These are phyloP conservation scores for Zeugodacus cucurbitae DNA, from an alignment of 1,140 invertebrate genomes.

Conservation along the genomic window DNA sequence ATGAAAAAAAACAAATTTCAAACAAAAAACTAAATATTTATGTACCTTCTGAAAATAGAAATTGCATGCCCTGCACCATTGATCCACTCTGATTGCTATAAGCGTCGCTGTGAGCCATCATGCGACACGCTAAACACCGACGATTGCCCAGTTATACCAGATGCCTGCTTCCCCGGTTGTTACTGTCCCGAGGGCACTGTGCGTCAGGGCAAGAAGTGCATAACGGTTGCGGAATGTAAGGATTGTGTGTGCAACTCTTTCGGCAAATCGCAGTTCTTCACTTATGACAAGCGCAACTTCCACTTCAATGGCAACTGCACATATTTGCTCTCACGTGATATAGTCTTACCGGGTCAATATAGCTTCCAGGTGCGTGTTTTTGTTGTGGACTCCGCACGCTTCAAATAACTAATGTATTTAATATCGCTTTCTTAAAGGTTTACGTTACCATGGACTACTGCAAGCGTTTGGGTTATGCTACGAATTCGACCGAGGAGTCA, in stretches of 20 bases:
- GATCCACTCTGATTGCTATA: slow-evolving; percentile 83
- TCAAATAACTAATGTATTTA: background rate
- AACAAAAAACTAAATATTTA: background rate
- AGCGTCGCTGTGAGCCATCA: slow-evolving; percentile 76
- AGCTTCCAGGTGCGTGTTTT: slow-evolving; percentile 71
- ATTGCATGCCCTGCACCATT: slow-evolving; percentile 76
- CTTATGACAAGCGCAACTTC: slow-evolving; percentile 79
- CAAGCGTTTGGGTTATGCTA: slow-evolving; percentile 52
- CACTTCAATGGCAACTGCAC: slow-evolving; percentile 83
- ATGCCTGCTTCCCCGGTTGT: slow-evolving; percentile 82
- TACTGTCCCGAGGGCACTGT: slow-evolving; percentile 84
- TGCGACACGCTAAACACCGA: slow-evolving; percentile 73
- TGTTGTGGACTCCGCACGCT: background rate
- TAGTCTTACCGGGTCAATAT: slow-evolving; percentile 68
- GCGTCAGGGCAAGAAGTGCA: slow-evolving; percentile 75
- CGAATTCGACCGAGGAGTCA: slow-evolving; percentile 49
- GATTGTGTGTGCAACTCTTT: slow-evolving; percentile 81
- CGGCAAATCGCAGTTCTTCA: slow-evolving; percentile 77
- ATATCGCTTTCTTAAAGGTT: slow-evolving; percentile 41
- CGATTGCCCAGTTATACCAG: slow-evolving; percentile 73
- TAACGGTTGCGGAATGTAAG: slow-evolving; percentile 76
- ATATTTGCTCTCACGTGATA: slow-evolving; percentile 78
- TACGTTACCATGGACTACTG: slow-evolving; percentile 62
- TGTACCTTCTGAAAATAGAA: slow-evolving; percentile 67
- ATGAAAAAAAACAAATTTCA: background rate